A percentile compares a stretch with the other conserved stretches of the same genome.
These are phyloP conservation scores for Channa maculata DNA, from an alignment of 2,113 vertebrate genomes.

Conservation along the genomic window DNA sequence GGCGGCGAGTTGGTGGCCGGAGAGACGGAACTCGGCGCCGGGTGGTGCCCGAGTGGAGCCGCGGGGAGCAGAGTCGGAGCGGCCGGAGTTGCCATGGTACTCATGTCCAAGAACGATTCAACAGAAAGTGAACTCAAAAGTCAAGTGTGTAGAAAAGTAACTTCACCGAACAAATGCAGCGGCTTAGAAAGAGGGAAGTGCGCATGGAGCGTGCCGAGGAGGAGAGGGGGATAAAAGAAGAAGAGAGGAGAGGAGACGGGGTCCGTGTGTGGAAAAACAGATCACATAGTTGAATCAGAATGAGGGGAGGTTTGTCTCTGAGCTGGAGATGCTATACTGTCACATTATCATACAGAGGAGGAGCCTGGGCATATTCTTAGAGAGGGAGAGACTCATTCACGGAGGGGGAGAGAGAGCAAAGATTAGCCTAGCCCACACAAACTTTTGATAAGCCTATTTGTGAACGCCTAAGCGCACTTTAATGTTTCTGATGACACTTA, in stretches of 20 bases:
- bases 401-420: slow-evolving; percentile 52
- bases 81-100: slow-evolving; percentile 91
- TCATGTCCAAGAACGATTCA: slow-evolving; percentile 69
- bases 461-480: slow-evolving; percentile 65
- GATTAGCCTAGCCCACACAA: slow-evolving; percentile 74
- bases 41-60: slow-evolving; percentile 88
- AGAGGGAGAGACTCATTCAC: slow-evolving; percentile 58
- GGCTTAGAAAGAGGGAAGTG: slow-evolving; percentile 23
- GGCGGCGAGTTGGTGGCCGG: slow-evolving; percentile 86
- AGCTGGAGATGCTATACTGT: slow-evolving; percentile 78
- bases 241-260: slow-evolving; percentile 46
- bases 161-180: slow-evolving; percentile 39
- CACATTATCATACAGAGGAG: slow-evolving; percentile 81
- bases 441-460: slow-evolving; percentile 77
- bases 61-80: slow-evolving; percentile 88
- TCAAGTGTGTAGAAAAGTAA: slow-evolving; percentile 64
- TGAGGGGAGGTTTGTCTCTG: slow-evolving; percentile 76
- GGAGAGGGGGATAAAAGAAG: slow-evolving; percentile 24
- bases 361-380: slow-evolving; percentile 73
- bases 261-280: slow-evolving; percentile 63
- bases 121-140: slow-evolving; percentile 65
- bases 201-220: slow-evolving; percentile 51
- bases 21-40: slow-evolving; percentile 88
- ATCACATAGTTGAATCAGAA: slow-evolving; percentile 79
- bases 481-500: slow-evolving; percentile 51